phyloP scores from a whole-genome alignment of 1,140 invertebrate species.

The Ptiloglossa arizonensis region DNA sequence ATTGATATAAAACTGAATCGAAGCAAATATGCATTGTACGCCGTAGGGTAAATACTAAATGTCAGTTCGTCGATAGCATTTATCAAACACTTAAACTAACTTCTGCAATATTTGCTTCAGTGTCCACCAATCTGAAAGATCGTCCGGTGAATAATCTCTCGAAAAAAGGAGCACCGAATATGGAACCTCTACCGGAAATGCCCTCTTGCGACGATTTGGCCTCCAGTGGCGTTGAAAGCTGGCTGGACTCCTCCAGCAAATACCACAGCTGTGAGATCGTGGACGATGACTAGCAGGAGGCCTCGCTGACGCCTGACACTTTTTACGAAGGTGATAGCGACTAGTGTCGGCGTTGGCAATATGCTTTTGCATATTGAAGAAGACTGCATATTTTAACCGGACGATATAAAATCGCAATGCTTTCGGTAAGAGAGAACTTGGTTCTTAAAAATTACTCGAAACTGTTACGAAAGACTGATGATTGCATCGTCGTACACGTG shows the following conservation, averaged over 20 bases:
- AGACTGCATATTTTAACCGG: conserved; percentile 12
- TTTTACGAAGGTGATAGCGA: conserved; percentile 38
- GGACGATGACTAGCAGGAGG: conserved; percentile 82
- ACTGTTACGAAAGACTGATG: neutral
- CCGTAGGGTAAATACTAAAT: too few species aligned
- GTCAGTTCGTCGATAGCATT: too few species aligned
- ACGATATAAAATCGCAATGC: neutral
- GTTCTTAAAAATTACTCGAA: neutral
- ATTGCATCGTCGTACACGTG: neutral
- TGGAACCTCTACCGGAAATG: conserved; percentile 84
- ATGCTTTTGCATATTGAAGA: neutral
- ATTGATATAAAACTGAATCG: too few species aligned
- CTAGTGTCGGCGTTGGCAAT: conserved; percentile 26
- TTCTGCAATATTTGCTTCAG: conserved; percentile 7
- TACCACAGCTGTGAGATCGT: conserved; percentile 89
- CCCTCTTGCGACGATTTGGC: conserved; percentile 86
- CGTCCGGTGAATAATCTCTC: conserved; percentile 69
- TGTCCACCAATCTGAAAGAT: conserved; percentile 67
- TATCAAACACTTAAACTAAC: neutral
- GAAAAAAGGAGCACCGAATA: conserved; percentile 80
- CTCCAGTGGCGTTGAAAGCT: conserved; percentile 85
- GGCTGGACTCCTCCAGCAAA: conserved; percentile 88
- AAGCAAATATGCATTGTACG: too few species aligned
- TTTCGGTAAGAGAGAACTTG: neutral
- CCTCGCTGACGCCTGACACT: conserved; percentile 44